A percentile compares a stretch with the other conserved stretches of the same genome.
Conservation (phyloP, 2,113 vertebrate species). For the Cinclus mexicanus region DNA sequence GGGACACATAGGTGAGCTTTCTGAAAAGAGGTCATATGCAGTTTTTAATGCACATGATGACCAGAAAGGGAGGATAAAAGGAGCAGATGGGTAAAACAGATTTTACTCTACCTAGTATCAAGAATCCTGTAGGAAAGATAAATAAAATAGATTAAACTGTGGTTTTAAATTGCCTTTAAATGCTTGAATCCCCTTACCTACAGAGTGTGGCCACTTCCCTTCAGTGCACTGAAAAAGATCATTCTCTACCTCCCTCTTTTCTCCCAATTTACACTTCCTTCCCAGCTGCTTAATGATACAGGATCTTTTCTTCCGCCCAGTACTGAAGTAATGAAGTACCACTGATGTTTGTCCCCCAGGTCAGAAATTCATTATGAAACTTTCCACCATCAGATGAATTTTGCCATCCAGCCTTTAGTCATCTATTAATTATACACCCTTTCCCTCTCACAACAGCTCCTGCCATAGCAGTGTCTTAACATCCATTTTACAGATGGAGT, state of each 20-base stretch:
- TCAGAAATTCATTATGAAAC: slow-evolving; percentile 54
- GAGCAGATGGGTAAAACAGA: background rate
- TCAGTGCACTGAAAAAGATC: background rate
- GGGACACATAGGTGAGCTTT: background rate
- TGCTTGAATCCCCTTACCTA: background rate
- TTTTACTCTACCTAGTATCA: background rate
- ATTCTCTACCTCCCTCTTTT: background rate
- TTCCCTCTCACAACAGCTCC: background rate
- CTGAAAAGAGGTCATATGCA: background rate
- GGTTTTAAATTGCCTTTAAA: background rate
- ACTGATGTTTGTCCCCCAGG: slow-evolving; percentile 33
- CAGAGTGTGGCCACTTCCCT: background rate
- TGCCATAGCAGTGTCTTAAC: background rate
- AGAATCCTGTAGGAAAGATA: background rate
- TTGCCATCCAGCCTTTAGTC: slow-evolving; percentile 43
- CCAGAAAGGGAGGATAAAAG: background rate
- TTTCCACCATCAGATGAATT: slow-evolving; percentile 13
- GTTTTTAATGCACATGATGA: background rate
- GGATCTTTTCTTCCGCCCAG: background rate
- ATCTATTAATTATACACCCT: slow-evolving; percentile 42
- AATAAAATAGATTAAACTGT: background rate
- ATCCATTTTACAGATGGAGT: background rate
- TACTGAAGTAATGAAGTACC: slow-evolving; percentile 35
- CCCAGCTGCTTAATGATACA: background rate
- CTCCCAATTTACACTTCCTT: background rate